phyloP scores from a whole-genome alignment of 1,140 invertebrate species.

The Pogonus chalceus region DNA sequence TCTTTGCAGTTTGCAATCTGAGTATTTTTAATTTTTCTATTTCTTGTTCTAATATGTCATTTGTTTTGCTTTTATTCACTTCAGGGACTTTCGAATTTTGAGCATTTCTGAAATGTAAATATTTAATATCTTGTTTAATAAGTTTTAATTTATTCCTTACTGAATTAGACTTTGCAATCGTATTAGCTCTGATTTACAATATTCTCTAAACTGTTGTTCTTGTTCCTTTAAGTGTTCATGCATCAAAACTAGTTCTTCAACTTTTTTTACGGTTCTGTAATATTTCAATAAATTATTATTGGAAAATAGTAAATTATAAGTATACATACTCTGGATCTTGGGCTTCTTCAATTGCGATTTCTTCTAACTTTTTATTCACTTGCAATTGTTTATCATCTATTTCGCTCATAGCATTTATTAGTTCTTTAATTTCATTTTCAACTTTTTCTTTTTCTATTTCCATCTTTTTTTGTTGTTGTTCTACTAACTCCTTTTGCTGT shows the following conservation, averaged over 20 bases:
- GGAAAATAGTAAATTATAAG: conserved; percentile 8
- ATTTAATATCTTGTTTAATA: too few species aligned
- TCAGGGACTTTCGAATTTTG: conserved; percentile 39
- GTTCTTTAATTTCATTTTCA: conserved; percentile 27
- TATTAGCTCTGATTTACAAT: conserved; percentile 57
- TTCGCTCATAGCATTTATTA: conserved; percentile 24
- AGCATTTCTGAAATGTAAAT: conserved; percentile 36
- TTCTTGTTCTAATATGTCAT: conserved; percentile 46
- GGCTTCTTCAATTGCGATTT: conserved; percentile 37
- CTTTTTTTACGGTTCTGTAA: conserved; percentile 48
- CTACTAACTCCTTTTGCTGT: conserved; percentile 42
- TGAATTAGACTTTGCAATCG: conserved; percentile 46
- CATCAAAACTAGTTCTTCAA: conserved; percentile 54
- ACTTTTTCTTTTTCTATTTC: conserved; percentile 33
- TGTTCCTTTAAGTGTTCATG: conserved; percentile 65
- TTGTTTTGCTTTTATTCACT: conserved; percentile 34
- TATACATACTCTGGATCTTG: conserved; percentile 37
- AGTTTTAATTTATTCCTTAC: conserved; percentile 37
- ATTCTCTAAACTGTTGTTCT: conserved; percentile 63
- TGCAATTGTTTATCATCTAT: conserved; percentile 21
- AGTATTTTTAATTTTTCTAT: conserved; percentile 45
- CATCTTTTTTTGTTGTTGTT: conserved; percentile 37
- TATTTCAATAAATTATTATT: conserved; percentile 2
- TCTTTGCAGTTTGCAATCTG: conserved; percentile 60
- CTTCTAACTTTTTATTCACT: conserved; percentile 36